phyloP scores from a whole-genome alignment of 2,113 vertebrate species.

The Coryphaenoides rupestris region DNA sequence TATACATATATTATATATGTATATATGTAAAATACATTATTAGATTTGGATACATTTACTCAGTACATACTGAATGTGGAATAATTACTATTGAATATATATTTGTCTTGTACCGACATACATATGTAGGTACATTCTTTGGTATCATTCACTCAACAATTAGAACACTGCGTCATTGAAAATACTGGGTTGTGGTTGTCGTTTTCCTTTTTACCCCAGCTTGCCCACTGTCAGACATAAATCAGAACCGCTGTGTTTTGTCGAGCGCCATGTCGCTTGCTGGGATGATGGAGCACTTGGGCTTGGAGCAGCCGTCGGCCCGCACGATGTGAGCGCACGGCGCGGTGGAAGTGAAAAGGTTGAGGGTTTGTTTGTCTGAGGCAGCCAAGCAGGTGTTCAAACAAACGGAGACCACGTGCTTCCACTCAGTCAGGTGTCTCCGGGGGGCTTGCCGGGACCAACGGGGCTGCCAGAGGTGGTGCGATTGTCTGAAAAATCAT shows the following conservation, averaged over 20 bases:
- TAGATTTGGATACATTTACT: too few species aligned
- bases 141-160: too few species aligned
- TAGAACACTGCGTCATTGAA: too few species aligned
- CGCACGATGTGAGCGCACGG: too few species aligned
- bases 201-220: background rate
- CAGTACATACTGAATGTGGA: too few species aligned
- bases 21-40: too few species aligned
- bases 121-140: too few species aligned
- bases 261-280: background rate
- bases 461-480: conserved; percentile 5
- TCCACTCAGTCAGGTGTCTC: background rate
- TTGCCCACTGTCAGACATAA: background rate
- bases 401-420: background rate
- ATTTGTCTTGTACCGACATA: too few species aligned
- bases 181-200: too few species aligned
- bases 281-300: background rate
- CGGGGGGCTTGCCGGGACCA: background rate
- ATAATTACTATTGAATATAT: too few species aligned
- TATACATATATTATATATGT: too few species aligned
- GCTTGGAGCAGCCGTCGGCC: background rate
- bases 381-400: background rate
- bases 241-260: background rate
- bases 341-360: background rate
- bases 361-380: conserved; percentile 1
- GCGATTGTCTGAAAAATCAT: conserved; percentile 3